Evolutionary conservation across 1,140 invertebrate genomes (phyloP).

Genomic region (Pollicipes pollicipes): DNA sequence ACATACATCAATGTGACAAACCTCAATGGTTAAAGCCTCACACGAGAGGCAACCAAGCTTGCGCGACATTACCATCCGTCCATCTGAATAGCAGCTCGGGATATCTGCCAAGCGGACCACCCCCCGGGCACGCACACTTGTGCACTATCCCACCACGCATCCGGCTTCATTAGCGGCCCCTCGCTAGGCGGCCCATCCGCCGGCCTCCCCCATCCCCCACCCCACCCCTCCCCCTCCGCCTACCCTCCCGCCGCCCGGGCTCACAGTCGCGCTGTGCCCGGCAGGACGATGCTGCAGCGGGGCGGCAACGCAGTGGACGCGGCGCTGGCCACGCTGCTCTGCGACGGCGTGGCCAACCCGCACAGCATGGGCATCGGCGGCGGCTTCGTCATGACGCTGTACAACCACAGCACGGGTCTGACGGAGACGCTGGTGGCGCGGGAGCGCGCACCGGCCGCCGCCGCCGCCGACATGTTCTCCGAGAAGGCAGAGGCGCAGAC

Average conservation of each 20-base stretch:
- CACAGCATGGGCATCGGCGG: conserved; percentile 51
- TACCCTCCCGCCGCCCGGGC: background rate
- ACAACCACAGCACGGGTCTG: conserved; percentile 6
- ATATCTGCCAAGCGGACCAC: background rate
- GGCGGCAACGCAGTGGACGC: conserved; percentile 80
- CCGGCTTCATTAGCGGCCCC: too few relatives aligned
- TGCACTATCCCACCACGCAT: too few relatives aligned
- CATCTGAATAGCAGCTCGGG: too few relatives aligned
- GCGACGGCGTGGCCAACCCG: conserved; percentile 61
- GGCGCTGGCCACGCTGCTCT: conserved; percentile 59
- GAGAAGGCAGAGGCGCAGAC: conserved; percentile 5
- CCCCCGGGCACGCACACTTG: background rate
- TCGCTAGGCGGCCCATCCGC: background rate
- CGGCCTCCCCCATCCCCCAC: background rate
- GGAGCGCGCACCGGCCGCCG: conserved; percentile 8
- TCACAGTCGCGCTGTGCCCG: background rate
- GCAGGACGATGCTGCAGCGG: conserved; percentile 45
- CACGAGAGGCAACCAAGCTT: too few relatives aligned
- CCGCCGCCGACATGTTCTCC: conserved; percentile 6
- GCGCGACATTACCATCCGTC: too few relatives aligned
- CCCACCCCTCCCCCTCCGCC: background rate
- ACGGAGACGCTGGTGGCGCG: conserved; percentile 9
- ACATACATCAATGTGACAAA: too few relatives aligned
- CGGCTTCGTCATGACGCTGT: conserved; percentile 17
- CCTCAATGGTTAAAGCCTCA: too few relatives aligned